A percentile compares a stretch with the other conserved stretches of the same genome.
Evolutionary conservation across 2,888 invertebrate genomes (phyloP).

Genomic region (Eupelmus urozonus): DNA sequence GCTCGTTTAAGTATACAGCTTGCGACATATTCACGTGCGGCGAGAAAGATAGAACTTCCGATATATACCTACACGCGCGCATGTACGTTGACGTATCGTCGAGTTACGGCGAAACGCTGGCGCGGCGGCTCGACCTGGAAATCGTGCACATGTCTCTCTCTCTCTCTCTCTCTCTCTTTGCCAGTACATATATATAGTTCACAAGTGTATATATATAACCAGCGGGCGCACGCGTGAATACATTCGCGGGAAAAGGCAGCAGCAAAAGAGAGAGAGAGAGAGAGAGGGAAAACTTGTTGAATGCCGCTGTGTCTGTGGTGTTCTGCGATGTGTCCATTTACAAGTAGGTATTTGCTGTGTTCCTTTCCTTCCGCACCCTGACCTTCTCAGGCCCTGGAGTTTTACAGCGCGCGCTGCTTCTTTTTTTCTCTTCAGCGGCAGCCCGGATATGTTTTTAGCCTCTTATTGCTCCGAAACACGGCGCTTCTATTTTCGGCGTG

Average conservation of each 20-base stretch:
- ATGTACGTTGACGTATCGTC: background rate
- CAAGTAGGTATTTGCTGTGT: background rate
- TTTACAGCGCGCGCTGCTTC: background rate
- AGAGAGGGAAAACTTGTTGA: constrained; percentile 52
- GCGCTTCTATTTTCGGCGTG: constrained; percentile 45
- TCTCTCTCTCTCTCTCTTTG: too few relatives aligned
- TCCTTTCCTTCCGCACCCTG: constrained; percentile 41
- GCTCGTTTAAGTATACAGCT: constrained; percentile 13
- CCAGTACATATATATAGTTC: too few relatives aligned
- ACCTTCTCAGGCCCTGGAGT: constrained; percentile 31
- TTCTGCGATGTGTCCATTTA: background rate
- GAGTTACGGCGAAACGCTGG: background rate
- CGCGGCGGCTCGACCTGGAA: constrained; percentile 38
- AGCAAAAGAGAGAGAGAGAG: constrained; percentile 5
- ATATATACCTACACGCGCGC: background rate
- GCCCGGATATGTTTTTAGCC: constrained; percentile 22
- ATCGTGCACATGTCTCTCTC: constrained; percentile 3
- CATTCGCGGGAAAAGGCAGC: background rate
- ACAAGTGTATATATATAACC: background rate
- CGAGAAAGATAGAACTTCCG: constrained; percentile 4
- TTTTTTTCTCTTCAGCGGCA: constrained; percentile 34
- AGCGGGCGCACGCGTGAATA: background rate
- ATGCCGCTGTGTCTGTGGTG: constrained; percentile 17
- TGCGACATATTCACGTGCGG: background rate
- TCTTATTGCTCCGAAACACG: constrained; percentile 20